These are phyloP conservation scores for Neoarius graeffei DNA, from an alignment of 2,113 vertebrate genomes.

Conservation along the genomic window DNA sequence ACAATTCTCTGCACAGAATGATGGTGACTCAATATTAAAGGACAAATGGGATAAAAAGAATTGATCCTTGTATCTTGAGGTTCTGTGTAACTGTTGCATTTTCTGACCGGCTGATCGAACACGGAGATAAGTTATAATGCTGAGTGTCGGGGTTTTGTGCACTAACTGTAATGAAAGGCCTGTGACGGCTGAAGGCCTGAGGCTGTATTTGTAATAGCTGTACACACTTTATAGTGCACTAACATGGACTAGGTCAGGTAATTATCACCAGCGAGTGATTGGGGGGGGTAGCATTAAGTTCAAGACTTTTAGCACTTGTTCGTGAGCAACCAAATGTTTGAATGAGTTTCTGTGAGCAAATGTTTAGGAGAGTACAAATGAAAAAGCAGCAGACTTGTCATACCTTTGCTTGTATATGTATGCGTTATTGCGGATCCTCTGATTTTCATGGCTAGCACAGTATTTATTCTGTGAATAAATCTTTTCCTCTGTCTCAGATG, in stretches of 20 bases:
- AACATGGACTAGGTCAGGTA: not conserved
- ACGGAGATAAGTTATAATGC: not conserved
- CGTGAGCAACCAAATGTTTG: not conserved
- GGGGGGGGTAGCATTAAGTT: not conserved
- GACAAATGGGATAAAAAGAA: not conserved
- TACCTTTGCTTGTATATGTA: not conserved
- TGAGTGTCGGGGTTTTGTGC: not conserved
- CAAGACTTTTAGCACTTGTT: not conserved
- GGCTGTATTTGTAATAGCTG: constrained; percentile 7
- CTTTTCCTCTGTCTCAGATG: constrained; percentile 28
- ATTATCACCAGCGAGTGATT: constrained; percentile 6
- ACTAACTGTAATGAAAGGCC: constrained; percentile 8
- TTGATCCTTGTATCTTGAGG: not conserved
- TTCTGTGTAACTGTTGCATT: not conserved
- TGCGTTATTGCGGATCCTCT: constrained; percentile 5
- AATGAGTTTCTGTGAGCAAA: not conserved
- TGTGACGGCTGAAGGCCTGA: constrained; percentile 25
- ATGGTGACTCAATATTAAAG: not conserved
- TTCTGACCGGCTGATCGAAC: not conserved
- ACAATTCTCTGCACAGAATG: not conserved
- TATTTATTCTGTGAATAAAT: constrained; percentile 47
- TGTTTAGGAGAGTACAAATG: not conserved
- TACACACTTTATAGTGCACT: constrained; percentile 1
- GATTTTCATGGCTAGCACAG: constrained; percentile 31
- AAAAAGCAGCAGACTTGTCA: not conserved